Evolutionary conservation across 2,797 vertebrate genomes (phyloP).

Genomic region (Sebastes diaconus): DNA sequence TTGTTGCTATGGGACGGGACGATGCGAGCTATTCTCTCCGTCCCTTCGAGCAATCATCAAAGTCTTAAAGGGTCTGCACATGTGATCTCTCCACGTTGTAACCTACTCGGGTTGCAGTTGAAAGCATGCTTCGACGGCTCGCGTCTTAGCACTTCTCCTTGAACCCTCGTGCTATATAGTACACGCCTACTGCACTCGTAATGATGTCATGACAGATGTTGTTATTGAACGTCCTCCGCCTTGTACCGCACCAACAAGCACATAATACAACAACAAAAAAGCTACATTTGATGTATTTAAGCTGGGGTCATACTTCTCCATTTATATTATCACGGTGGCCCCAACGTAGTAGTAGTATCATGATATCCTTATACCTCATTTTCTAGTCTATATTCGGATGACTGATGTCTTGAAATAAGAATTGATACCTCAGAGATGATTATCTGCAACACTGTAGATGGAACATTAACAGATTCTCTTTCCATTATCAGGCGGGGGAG

Average conservation of each 20-base stretch:
- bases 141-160: constrained; percentile 68
- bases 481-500: constrained; percentile 59
- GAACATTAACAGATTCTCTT: constrained; percentile 66
- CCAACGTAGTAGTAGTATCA: background rate
- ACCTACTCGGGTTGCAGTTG: constrained; percentile 78
- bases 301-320: background rate
- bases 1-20: constrained; percentile 59
- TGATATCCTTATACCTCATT: constrained; percentile 29
- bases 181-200: constrained; percentile 13
- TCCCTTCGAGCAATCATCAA: constrained; percentile 58
- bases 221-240: constrained; percentile 24
- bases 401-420: constrained; percentile 59
- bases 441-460: constrained; percentile 57
- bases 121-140: constrained; percentile 53
- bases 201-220: constrained; percentile 63
- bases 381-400: constrained; percentile 46
- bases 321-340: background rate
- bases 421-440: constrained; percentile 59
- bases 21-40: constrained; percentile 47
- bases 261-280: constrained; percentile 21
- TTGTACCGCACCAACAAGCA: constrained; percentile 2
- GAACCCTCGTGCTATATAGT: constrained; percentile 38
- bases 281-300: background rate
- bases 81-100: constrained; percentile 62
- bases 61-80: constrained; percentile 60